Base-by-base conservation (phyloP, 2,888 invertebrate species). In the Achlya flavicornis region DNA sequence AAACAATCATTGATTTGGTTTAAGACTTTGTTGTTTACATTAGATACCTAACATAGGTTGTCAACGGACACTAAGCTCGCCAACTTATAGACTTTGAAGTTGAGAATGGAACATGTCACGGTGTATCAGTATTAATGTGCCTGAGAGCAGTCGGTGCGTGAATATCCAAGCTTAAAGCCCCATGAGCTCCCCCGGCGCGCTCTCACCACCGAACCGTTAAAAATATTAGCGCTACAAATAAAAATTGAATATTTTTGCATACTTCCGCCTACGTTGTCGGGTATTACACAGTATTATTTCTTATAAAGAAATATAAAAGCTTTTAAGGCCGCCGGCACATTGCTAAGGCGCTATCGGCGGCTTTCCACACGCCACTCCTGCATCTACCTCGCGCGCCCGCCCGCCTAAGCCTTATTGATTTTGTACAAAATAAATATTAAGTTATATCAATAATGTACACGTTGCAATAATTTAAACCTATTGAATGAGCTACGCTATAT, bases 171-270 rank as follows among this genome's bases (percentile, higher is more conserved):
- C 88, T 90, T 86, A 87, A 74, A 79, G 69, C 85, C 85, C 85
- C 78, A 77, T 75, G 81, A 84, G 83, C 78, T 78, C 85, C 81
- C 87, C 77, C 75, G 74, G 74, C 78, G 74, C 79, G 70, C 80
- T 81, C 78, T 60, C 68, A 69, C 74, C 72, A 78, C 69, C 78
- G 77, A 83, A 78, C 79, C 83, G 80, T 86, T 80, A 78, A 85
- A 89, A 90, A 88, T 89, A 88, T 88, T 86, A 87, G 81, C 80
- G 81, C 78, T 76, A 73, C 77, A 82, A 88, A 91, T 89, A 92
- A 92, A 92, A 92, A 90, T 85, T 86, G 85, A 87, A 91, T 91
- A 91, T 90, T 91, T 92, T 90, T 91, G 87, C 91, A 92, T 91
- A 90, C 84, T 81, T 82, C 78, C 83, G 73, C 75, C 75, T 83